Conservation (phyloP, 1,140 invertebrate species). For the Trinorchestia longiramus region DNA sequence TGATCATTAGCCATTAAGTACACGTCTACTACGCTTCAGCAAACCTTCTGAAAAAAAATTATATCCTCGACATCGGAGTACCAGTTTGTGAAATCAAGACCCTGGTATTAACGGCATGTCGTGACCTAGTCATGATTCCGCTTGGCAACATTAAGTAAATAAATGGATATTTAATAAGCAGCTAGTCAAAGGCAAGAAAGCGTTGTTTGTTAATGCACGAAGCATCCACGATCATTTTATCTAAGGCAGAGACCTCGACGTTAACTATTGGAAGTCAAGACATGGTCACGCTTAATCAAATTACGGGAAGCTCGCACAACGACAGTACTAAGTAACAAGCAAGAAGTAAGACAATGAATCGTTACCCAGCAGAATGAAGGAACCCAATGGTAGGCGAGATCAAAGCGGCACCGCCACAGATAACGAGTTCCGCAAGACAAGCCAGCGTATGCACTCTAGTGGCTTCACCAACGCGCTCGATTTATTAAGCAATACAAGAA, state of each 20-base stretch:
- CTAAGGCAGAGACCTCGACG: neutral
- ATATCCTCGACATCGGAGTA: neutral
- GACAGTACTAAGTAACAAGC: neutral
- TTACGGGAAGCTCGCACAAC: neutral
- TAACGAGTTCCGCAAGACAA: neutral
- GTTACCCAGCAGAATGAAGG: neutral
- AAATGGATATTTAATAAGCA: neutral
- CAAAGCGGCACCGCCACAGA: slow-evolving; percentile 2
- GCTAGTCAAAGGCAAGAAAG: neutral
- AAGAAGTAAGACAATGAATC: neutral
- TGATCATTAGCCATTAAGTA: neutral
- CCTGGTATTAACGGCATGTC: neutral
- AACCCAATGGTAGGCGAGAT: neutral
- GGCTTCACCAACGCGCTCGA: neutral
- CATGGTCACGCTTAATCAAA: neutral
- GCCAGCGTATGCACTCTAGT: neutral
- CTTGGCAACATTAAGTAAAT: neutral
- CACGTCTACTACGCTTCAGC: neutral
- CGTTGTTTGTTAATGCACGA: neutral
- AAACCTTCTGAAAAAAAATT: neutral
- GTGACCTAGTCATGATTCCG: neutral
- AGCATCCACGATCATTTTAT: neutral
- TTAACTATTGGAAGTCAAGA: neutral
- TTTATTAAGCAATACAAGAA: neutral
- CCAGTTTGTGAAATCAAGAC: neutral